Percentiles rank a stretch among this genome's conserved stretches.
These are phyloP conservation scores for Gallinago paraguaiae DNA, from an alignment of 2,113 vertebrate species.

Conservation along the genomic window DNA sequence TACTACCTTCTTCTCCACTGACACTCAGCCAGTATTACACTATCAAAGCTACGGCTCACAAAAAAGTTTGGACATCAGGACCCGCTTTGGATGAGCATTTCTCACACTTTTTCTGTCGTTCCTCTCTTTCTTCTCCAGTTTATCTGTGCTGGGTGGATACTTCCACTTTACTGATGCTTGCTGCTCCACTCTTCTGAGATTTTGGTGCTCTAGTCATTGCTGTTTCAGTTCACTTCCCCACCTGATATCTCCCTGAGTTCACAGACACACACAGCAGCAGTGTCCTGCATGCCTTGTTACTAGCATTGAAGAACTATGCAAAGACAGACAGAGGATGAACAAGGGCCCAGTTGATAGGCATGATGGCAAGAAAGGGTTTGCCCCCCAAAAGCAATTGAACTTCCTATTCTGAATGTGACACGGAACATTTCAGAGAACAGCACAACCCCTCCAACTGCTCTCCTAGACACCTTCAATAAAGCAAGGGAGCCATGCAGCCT, in stretches of 20 bases:
- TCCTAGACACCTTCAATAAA: not conserved
- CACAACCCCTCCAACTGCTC: not conserved
- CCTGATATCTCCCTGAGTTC: not conserved
- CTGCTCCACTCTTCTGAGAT: not conserved
- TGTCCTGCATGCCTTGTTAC: not conserved
- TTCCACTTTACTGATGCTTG: not conserved
- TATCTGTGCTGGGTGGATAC: not conserved
- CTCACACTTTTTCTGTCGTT: not conserved
- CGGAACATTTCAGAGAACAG: not conserved
- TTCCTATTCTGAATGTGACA: not conserved
- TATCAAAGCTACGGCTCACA: not conserved
- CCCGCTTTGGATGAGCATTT: not conserved
- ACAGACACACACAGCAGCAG: not conserved
- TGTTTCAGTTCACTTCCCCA: not conserved
- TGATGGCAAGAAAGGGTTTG: not conserved
- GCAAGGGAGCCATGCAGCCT: not conserved
- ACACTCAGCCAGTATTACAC: not conserved
- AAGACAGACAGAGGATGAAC: not conserved
- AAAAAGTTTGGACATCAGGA: not conserved
- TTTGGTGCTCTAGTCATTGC: not conserved
- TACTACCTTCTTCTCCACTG: not conserved
- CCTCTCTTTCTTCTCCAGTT: not conserved
- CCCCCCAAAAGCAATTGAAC: not conserved
- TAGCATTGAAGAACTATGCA: not conserved
- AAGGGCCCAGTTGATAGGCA: accelerated